These are phyloP conservation scores for Macrobrachium rosenbergii DNA, from an alignment of 1,140 invertebrate genomes.

Conservation along the genomic window DNA sequence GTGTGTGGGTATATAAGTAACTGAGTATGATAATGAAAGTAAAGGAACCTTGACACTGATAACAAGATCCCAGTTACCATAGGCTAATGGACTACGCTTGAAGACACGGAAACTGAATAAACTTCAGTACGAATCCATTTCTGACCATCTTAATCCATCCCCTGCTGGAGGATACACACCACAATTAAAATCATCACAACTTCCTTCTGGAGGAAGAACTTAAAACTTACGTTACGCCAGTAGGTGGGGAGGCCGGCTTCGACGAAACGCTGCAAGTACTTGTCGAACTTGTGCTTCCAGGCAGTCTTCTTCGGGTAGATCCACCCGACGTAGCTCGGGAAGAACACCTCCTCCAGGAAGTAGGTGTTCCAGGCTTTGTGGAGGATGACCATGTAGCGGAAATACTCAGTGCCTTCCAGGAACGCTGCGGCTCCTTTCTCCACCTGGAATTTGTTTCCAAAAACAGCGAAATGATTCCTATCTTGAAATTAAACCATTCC, in stretches of 20 bases:
- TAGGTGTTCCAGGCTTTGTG: slow-evolving; percentile 8
- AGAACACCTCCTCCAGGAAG: slow-evolving; percentile 31
- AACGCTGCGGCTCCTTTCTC: slow-evolving; percentile 9
- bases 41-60: too few species aligned
- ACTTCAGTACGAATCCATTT: too few species aligned
- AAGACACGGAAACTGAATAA: too few species aligned
- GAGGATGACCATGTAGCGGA: slow-evolving; percentile 33
- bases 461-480: too few species aligned
- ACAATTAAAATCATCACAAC: too few species aligned
- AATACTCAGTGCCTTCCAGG: slow-evolving; percentile 38
- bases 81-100: too few species aligned
- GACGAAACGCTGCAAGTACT: slow-evolving; percentile 33
- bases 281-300: slow-evolving; percentile 45
- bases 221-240: slow-evolving; percentile 33
- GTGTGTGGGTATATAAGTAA: neutral
- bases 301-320: slow-evolving; percentile 41
- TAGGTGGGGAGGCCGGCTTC: slow-evolving; percentile 16
- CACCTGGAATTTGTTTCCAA: neutral
- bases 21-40: neutral
- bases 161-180: too few species aligned
- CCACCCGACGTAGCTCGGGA: slow-evolving; percentile 18
- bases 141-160: too few species aligned
- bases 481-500: too few species aligned
- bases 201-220: too few species aligned
- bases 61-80: too few species aligned